Evolutionary conservation across 2,888 invertebrate species (phyloP).

Genomic region (Polyommatus icarus): DNA sequence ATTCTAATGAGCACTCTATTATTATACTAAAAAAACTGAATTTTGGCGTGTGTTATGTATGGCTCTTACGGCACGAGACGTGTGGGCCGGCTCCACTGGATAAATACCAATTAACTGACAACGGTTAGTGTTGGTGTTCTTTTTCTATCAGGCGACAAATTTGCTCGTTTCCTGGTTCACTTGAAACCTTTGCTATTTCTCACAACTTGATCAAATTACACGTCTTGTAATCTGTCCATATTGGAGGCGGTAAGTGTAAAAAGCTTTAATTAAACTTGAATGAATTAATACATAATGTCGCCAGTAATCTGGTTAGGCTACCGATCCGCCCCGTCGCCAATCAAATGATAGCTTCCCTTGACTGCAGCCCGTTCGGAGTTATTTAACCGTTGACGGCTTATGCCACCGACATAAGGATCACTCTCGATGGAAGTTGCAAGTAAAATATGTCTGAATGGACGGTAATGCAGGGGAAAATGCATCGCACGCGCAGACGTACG

Average conservation of each 20-base stretch:
- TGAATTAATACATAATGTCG: conserved; percentile 53
- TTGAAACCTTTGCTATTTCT: not conserved
- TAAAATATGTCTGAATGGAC: not conserved
- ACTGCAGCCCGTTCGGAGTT: conserved; percentile 29
- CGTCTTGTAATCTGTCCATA: not conserved
- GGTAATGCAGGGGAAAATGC: conserved; percentile 67
- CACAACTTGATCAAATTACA: not conserved
- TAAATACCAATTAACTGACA: not conserved
- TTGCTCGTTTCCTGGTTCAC: not conserved
- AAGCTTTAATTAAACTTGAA: conserved; percentile 19
- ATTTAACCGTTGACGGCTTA: not conserved
- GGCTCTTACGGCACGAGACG: not conserved
- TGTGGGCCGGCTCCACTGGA: not conserved
- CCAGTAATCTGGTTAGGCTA: conserved; percentile 53
- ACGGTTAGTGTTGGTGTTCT: too few relatives aligned
- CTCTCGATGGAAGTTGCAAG: not conserved
- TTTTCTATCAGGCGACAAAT: not conserved
- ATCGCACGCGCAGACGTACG: conserved; percentile 67
- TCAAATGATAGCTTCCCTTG: conserved; percentile 74
- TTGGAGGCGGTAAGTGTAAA: not conserved
- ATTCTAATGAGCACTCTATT: not conserved
- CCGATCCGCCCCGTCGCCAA: conserved; percentile 68
- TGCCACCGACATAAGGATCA: not conserved
- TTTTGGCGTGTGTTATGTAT: too few relatives aligned
- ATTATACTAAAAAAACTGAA: not conserved